phyloP scores from a whole-genome alignment of 2,797 vertebrate genomes.

The Epinephelus coioides region DNA sequence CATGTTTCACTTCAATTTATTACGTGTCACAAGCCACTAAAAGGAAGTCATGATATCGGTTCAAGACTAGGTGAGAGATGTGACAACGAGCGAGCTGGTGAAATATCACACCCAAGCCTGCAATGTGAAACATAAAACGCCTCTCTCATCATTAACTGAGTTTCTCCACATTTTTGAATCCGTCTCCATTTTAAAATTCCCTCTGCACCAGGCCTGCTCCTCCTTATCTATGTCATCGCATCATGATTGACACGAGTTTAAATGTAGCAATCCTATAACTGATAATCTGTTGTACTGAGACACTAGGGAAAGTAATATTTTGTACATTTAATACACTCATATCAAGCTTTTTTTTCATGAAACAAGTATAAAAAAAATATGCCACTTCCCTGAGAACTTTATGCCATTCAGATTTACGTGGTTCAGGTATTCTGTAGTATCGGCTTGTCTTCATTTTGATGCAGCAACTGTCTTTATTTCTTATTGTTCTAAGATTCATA shows the following conservation, averaged over 20 bases:
- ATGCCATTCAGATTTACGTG: neutral
- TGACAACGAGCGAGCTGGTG: constrained; percentile 54
- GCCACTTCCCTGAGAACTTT: neutral
- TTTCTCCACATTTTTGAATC: constrained; percentile 4
- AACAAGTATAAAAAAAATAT: too few relatives aligned
- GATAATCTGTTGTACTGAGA: neutral
- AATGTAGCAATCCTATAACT: neutral
- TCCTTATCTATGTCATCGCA: neutral
- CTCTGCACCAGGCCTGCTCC: neutral
- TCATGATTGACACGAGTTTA: constrained; percentile 14
- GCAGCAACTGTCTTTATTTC: neutral
- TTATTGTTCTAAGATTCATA: neutral
- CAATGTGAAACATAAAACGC: constrained; percentile 35
- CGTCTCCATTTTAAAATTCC: constrained; percentile 12
- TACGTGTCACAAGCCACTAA: constrained; percentile 59
- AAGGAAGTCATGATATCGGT: constrained; percentile 64
- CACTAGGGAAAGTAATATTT: neutral
- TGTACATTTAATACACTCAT: neutral
- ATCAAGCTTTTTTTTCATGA: neutral
- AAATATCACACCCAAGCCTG: constrained; percentile 54
- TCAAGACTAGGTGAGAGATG: constrained; percentile 58
- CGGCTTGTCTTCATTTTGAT: neutral
- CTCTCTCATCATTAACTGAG: constrained; percentile 23
- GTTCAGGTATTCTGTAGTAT: neutral
- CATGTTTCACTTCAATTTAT: constrained; percentile 70